These are phyloP conservation scores for Dastarcus helophoroides DNA, from an alignment of 2,888 invertebrate genomes.

Conservation along the genomic window DNA sequence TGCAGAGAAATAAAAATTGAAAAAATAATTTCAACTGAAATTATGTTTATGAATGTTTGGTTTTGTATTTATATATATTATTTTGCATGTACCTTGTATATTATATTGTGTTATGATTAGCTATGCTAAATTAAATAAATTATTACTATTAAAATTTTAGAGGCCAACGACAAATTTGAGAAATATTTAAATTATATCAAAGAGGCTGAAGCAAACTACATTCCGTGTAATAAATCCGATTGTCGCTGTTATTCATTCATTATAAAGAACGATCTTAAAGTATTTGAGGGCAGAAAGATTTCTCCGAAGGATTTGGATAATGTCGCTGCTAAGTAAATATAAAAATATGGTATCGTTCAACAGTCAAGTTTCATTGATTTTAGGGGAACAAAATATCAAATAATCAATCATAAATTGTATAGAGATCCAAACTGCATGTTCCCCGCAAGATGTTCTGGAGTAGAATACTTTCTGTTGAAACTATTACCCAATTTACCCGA, in stretches of 20 bases:
- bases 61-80: too few relatives aligned
- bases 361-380: constrained; percentile 12
- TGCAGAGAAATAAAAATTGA: too few relatives aligned
- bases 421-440: constrained; percentile 81
- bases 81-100: too few relatives aligned
- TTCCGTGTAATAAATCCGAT: constrained; percentile 44
- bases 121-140: too few relatives aligned
- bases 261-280: constrained; percentile 55
- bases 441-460: constrained; percentile 80
- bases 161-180: constrained; percentile 2
- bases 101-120: too few relatives aligned
- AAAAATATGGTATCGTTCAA: not conserved
- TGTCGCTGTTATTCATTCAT: constrained; percentile 60
- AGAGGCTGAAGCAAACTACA: constrained; percentile 40
- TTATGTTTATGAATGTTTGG: too few relatives aligned
- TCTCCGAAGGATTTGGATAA: constrained; percentile 49
- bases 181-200: constrained; percentile 30
- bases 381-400: constrained; percentile 71
- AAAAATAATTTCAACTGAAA: too few relatives aligned
- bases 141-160: too few relatives aligned
- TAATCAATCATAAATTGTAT: constrained; percentile 68
- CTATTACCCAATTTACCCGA: constrained; percentile 61
- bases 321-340: constrained; percentile 38
- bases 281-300: constrained; percentile 65
- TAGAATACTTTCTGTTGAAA: constrained; percentile 75